These are phyloP conservation scores for Lypha dubia DNA, from an alignment of 2,888 invertebrate species.

Conservation along the genomic window DNA sequence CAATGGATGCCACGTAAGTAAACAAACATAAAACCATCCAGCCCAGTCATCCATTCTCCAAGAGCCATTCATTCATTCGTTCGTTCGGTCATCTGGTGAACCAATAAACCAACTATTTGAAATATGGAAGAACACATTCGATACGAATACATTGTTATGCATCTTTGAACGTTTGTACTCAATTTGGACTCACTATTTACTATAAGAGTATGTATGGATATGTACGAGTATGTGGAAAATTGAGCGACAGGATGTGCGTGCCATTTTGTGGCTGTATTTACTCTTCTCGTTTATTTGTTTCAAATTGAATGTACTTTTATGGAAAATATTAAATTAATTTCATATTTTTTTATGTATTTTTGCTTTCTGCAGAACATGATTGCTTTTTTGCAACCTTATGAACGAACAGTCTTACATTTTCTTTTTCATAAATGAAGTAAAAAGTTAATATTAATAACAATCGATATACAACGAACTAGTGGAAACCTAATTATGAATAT, in stretches of 20 bases:
- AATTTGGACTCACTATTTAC: too few relatives aligned
- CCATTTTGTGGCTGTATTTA: constrained; percentile 46
- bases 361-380: not conserved
- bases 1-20: constrained; percentile 25
- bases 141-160: constrained; percentile 3
- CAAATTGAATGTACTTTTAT: constrained; percentile 9
- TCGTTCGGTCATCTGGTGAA: constrained; percentile 28
- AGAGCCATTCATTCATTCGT: not conserved
- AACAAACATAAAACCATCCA: constrained; percentile 15
- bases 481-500: not conserved
- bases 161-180: constrained; percentile 1
- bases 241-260: constrained; percentile 20
- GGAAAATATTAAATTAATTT: constrained; percentile 25
- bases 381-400: constrained; percentile 17
- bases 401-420: not conserved
- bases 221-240: not conserved
- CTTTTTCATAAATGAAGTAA: constrained; percentile 10
- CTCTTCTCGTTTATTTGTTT: constrained; percentile 35
- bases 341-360: constrained; percentile 8
- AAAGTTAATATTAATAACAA: not conserved
- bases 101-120: constrained; percentile 45
- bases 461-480: not conserved
- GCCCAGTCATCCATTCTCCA: constrained; percentile 4
- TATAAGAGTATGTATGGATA: not conserved
- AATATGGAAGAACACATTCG: constrained; percentile 32